phyloP scores from a whole-genome alignment of 2,888 invertebrate genomes.

The Diarsia brunnea region DNA sequence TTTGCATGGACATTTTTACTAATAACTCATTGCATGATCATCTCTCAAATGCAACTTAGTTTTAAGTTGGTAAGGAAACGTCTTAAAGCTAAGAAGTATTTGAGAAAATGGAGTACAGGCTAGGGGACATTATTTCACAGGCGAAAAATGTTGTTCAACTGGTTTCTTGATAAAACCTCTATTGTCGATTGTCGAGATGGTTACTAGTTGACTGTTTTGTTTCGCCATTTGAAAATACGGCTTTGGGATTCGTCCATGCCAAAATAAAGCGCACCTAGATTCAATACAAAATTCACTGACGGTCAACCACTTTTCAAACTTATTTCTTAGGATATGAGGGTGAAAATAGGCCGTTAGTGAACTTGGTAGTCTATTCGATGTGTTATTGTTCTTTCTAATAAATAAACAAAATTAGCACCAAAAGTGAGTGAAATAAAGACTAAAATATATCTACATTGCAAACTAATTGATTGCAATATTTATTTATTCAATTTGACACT shows the following conservation, averaged over 20 bases:
- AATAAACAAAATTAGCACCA: neutral
- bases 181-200: neutral
- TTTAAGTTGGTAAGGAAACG: neutral
- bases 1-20: slow-evolving; percentile 44
- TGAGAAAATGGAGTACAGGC: neutral
- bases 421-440: neutral
- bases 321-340: neutral
- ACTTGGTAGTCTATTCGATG: neutral
- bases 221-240: neutral
- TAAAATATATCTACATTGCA: neutral
- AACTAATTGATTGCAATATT: neutral
- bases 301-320: neutral
- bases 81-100: slow-evolving; percentile 1
- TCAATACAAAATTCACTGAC: neutral
- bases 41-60: neutral
- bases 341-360: neutral
- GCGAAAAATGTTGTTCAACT: neutral
- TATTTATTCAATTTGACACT: neutral
- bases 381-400: neutral
- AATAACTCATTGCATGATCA: slow-evolving; percentile 44
- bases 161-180: neutral
- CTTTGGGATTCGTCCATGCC: slow-evolving; percentile 5
- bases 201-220: neutral
- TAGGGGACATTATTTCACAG: neutral
- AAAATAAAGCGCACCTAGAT: slow-evolving; percentile 3